Evolutionary conservation across 2,888 invertebrate species (phyloP), one percentile per base, ranked within the genome.

Genomic region (Octonoba sinensis): DNA sequence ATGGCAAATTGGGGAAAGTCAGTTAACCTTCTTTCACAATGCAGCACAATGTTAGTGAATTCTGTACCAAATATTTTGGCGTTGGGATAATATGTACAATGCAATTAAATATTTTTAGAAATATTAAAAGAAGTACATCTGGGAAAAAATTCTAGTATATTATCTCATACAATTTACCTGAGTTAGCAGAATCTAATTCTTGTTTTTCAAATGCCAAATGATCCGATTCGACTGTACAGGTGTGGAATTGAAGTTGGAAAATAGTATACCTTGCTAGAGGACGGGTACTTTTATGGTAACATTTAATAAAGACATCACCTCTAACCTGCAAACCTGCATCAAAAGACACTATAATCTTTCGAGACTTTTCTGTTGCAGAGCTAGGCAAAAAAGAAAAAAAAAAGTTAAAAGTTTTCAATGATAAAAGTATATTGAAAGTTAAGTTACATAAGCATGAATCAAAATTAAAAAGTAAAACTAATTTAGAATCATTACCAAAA

Each of bases 171-270:
- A n/a, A n/a, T 89, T 90, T 90, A 94, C 94, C 94, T 88, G 93
- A 92, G 87, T 93, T 93, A 83, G 95, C 95, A 86, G 93, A 92
- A 89, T 97, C 96, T 85, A 97, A 91, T 88, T 96, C 96, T 87
- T 93, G 93, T 87, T 95, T 93, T 82, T 93, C 93, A 90, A 96
- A 95, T 86, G 93, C 93, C 74, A 96, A 92, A 83, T 93, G 93
- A 89, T 94, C 93, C 88, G 95, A 93, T 64, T 94, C 92, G 85
- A 96, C 93, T 72, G 96, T 96, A 90, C 96, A 96, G 4, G 97
- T 96, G 91, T 97, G 96, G 90, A 97, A 96, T 92, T 97, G 95
- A 88, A 94, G 93, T 67, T 94, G 93, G 90, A 95, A 95, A 86
- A 95, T 92, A n/a, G 94, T 91, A 86, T 93, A 93, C 57, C 92